A percentile compares a stretch with the other conserved stretches of the same genome.
phyloP scores from a whole-genome alignment of 92 coral and sea anemone genomes.

The Phenganax marumi region DNA sequence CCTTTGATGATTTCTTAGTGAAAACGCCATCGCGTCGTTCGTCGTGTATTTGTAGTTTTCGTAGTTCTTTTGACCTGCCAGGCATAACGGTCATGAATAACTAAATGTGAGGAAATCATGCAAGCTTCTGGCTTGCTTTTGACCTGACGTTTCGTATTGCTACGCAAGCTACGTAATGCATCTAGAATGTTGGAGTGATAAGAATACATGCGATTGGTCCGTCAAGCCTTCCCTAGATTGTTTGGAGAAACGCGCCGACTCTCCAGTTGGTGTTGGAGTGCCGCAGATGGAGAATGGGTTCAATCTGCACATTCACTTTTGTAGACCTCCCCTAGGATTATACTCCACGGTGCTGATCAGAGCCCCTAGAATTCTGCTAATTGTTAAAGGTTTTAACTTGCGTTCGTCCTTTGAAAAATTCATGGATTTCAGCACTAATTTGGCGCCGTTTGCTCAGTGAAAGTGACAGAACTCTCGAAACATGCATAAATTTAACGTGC shows the following conservation, averaged over 20 bases:
- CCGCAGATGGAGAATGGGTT: no score
- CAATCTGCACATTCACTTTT: background rate
- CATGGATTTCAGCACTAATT: no score
- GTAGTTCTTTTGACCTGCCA: background rate
- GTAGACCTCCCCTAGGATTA: background rate
- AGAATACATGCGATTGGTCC: background rate
- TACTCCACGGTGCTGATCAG: background rate
- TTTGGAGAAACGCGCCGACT: background rate
- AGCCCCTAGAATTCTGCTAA: background rate
- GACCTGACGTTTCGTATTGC: background rate
- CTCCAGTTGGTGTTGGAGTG: background rate
- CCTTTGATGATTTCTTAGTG: no score
- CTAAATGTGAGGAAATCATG: background rate
- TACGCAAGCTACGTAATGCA: background rate
- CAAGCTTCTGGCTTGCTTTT: background rate
- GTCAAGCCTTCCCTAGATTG: background rate
- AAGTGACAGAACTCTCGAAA: no score
- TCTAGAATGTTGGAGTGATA: background rate
- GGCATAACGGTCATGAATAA: slow-evolving; percentile 8
- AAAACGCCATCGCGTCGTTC: background rate
- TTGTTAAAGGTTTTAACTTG: no score
- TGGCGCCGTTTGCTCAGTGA: no score
- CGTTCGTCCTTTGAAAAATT: no score
- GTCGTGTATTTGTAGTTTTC: background rate
- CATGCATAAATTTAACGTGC: no score